Evolutionary conservation across 2,113 vertebrate species (phyloP).

Genomic region (Ramphastos sulfuratus): DNA sequence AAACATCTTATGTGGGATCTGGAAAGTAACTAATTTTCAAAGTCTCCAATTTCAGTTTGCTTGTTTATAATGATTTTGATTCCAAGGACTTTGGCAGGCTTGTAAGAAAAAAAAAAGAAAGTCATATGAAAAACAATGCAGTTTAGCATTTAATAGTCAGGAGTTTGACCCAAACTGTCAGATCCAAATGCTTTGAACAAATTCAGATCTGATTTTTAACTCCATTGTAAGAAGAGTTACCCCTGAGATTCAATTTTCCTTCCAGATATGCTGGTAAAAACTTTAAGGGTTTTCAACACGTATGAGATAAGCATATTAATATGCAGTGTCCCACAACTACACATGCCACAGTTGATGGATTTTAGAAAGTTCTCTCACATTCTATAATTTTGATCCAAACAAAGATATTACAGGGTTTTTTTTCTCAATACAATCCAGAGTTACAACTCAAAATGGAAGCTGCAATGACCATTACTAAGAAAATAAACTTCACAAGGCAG

Average conservation of each 20-base stretch:
- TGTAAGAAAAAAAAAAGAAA: background rate
- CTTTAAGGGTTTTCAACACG: background rate
- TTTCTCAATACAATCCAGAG: background rate
- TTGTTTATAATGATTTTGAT: slow-evolving; percentile 29
- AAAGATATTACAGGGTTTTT: background rate
- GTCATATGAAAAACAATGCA: background rate
- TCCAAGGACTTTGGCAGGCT: background rate
- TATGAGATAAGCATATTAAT: background rate
- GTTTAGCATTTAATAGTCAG: background rate
- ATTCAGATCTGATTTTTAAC: background rate
- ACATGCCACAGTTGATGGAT: background rate
- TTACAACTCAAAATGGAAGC: background rate
- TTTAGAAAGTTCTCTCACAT: background rate
- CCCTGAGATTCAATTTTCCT: background rate
- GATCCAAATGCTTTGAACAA: background rate
- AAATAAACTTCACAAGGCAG: background rate
- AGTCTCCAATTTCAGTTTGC: slow-evolving; percentile 16
- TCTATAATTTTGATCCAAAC: background rate
- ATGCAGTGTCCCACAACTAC: background rate
- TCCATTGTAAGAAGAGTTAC: background rate
- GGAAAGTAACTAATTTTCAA: background rate
- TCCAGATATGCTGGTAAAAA: background rate
- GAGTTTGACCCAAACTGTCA: background rate
- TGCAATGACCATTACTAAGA: background rate
- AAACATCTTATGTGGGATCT: background rate